Evolutionary conservation across 1,140 invertebrate species (phyloP).

Genomic region (Phthorimaea operculella): DNA sequence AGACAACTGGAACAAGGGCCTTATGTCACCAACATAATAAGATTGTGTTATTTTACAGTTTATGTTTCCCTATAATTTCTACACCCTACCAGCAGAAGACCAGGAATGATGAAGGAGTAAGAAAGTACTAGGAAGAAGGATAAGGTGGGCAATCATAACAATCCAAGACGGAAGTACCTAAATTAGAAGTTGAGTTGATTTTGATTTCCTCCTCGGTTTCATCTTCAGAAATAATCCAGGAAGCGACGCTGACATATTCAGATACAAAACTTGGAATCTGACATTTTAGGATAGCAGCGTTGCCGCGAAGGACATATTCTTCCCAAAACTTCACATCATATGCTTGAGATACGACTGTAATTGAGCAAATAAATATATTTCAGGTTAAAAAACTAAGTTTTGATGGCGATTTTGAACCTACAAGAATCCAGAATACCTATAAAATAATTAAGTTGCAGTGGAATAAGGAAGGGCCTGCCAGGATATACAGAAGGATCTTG

Average conservation of each 20-base stretch:
- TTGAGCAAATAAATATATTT: slow-evolving; percentile 10
- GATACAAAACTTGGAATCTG: slow-evolving; percentile 88
- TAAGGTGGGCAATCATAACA: slow-evolving; percentile 8
- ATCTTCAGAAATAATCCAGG: slow-evolving; percentile 76
- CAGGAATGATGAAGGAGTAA: background rate
- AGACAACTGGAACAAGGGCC: slow-evolving; percentile 80
- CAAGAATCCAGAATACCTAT: background rate
- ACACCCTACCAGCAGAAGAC: no score
- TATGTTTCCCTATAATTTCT: no score
- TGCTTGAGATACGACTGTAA: slow-evolving; percentile 85
- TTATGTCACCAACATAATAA: slow-evolving; percentile 4
- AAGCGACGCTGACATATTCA: slow-evolving; percentile 82
- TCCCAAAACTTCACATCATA: slow-evolving; percentile 90
- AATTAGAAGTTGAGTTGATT: slow-evolving; percentile 36
- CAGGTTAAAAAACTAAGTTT: no score
- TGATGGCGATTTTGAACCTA: no score
- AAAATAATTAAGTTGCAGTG: background rate
- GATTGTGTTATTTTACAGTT: slow-evolving; percentile 3
- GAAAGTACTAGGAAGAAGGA: slow-evolving; percentile 13
- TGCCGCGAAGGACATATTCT: slow-evolving; percentile 87
- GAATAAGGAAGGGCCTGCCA: background rate
- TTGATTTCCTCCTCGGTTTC: slow-evolving; percentile 60
- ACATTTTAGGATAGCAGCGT: slow-evolving; percentile 89
- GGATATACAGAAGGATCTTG: background rate
- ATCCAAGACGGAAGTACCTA: slow-evolving; percentile 33